phyloP scores from a whole-genome alignment of 1,140 invertebrate genomes.

The Meloidogyne chitwoodi region DNA sequence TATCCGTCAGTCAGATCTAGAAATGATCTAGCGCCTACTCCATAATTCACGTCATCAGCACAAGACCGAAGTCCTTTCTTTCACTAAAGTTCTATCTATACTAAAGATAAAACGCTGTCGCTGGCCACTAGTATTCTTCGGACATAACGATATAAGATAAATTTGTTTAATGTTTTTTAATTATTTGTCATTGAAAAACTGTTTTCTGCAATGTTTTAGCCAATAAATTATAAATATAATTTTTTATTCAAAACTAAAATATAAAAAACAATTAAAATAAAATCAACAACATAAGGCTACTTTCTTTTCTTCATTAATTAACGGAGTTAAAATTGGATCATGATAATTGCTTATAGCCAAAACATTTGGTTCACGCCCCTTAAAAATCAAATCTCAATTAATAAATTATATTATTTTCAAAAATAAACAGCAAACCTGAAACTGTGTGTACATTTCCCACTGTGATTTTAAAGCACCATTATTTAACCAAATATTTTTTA shows the following conservation, averaged over 20 bases:
- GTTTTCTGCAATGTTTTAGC: neutral
- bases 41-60: no score
- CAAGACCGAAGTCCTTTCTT: no score
- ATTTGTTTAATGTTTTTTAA: neutral
- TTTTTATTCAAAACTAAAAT: neutral
- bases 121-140: no score
- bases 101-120: no score
- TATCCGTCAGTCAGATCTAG: no score
- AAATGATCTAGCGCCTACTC: no score
- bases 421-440: conserved; percentile 34
- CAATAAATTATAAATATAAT: neutral
- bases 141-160: no score
- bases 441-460: conserved; percentile 50
- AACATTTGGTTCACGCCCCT: conserved; percentile 57
- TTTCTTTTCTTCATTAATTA: neutral
- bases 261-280: neutral
- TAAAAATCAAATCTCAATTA: conserved; percentile 9
- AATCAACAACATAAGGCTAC: no score
- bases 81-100: no score
- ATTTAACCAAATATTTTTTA: conserved; percentile 50
- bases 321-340: conserved; percentile 35
- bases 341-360: conserved; percentile 59
- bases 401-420: neutral
- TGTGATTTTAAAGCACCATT: conserved; percentile 50
- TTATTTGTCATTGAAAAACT: neutral